Evolutionary conservation across 2,888 invertebrate genomes (phyloP).

Genomic region (Agrotis segetum): DNA sequence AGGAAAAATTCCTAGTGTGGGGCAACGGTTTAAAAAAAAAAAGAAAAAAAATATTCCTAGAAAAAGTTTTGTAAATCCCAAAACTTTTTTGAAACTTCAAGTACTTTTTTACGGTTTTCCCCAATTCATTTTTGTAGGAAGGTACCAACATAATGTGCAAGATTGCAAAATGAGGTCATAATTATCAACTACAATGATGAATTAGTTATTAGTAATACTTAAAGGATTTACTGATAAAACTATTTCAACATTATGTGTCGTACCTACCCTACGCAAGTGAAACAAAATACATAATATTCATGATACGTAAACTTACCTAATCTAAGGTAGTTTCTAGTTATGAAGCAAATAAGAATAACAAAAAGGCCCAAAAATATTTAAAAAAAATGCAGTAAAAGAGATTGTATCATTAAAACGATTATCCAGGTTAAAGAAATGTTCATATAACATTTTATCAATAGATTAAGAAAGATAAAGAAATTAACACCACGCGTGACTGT

Average conservation of each 20-base stretch:
- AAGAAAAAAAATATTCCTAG: too few species aligned
- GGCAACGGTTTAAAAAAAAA: too few species aligned
- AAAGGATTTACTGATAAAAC: slow-evolving; percentile 41
- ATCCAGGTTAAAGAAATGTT: slow-evolving; percentile 46
- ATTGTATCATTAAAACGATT: slow-evolving; percentile 42
- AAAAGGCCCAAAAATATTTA: background rate
- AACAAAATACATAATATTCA: too few species aligned
- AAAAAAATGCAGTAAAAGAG: background rate
- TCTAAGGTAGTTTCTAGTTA: background rate
- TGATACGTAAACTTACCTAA: too few species aligned
- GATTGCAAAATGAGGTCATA: slow-evolving; percentile 42
- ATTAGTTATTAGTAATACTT: slow-evolving; percentile 35
- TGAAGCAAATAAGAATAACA: background rate
- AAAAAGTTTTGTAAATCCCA: too few species aligned
- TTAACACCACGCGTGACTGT: slow-evolving; percentile 75
- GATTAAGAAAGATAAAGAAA: slow-evolving; percentile 60
- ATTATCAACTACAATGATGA: slow-evolving; percentile 22
- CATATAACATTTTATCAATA: slow-evolving; percentile 53
- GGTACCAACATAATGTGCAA: slow-evolving; percentile 5
- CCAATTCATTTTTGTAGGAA: background rate
- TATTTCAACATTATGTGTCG: slow-evolving; percentile 26
- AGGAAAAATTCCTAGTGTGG: too few species aligned
- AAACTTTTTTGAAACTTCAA: background rate
- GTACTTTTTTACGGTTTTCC: background rate
- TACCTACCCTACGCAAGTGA: slow-evolving; percentile 5